Conservation (phyloP, 1,140 invertebrate genomes). For the Bemisia tabaci region DNA sequence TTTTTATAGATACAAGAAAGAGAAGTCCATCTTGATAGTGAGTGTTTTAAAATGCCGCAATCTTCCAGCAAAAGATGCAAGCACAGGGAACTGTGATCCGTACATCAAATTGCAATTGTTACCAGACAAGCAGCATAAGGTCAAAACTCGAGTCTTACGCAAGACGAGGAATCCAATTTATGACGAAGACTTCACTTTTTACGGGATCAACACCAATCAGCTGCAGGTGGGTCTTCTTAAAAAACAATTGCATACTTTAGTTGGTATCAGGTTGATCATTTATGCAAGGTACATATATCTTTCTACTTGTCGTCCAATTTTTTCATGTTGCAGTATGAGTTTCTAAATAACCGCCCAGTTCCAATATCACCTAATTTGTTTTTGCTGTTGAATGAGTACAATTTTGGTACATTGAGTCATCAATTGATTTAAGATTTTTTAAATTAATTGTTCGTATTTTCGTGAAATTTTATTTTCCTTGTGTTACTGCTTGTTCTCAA, state of each 20-base stretch:
- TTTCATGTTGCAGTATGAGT: no score
- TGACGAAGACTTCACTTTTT: constrained; percentile 95
- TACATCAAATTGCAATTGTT: constrained; percentile 89
- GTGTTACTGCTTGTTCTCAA: no score
- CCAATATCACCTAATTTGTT: no score
- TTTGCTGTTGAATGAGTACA: no score
- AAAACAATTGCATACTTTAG: not conserved
- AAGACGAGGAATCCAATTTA: constrained; percentile 87
- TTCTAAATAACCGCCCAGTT: no score
- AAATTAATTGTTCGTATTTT: no score
- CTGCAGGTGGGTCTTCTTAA: constrained; percentile 38
- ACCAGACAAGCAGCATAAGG: constrained; percentile 88
- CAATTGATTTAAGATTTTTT: no score
- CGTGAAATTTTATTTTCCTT: no score
- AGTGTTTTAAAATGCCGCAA: constrained; percentile 78
- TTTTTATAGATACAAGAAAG: constrained; percentile 54
- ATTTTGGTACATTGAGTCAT: no score
- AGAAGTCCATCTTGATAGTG: constrained; percentile 79
- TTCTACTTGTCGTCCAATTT: no score
- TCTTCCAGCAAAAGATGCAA: constrained; percentile 60
- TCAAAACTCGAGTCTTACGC: constrained; percentile 83
- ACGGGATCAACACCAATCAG: constrained; percentile 73
- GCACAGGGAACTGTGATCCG: constrained; percentile 58
- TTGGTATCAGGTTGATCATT: no score
- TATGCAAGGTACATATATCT: no score